Evolutionary conservation across 2,113 vertebrate genomes (phyloP).

Genomic region (Sinosuthora webbiana): DNA sequence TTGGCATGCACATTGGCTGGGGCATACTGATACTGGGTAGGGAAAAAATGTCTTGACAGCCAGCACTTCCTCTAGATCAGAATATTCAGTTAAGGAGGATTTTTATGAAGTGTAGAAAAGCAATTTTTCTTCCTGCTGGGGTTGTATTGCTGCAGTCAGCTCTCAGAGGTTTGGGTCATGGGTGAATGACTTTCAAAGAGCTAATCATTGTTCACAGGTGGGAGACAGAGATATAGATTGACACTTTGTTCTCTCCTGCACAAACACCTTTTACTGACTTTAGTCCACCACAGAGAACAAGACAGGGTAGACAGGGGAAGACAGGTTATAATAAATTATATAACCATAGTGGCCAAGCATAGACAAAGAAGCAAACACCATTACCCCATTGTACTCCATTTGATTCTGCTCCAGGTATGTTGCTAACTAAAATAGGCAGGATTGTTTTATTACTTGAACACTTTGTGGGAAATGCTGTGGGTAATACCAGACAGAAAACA

Average conservation of each 20-base stretch:
- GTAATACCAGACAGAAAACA: not conserved
- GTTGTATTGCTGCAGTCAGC: slow-evolving; percentile 10
- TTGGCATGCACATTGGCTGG: not conserved
- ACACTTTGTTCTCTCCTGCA: not conserved
- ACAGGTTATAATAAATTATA: not conserved
- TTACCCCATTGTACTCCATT: not conserved
- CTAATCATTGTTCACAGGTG: not conserved
- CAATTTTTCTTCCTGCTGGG: slow-evolving; percentile 15
- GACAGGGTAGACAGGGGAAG: not conserved
- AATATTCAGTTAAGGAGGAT: not conserved
- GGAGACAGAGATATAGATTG: not conserved
- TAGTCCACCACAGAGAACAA: not conserved
- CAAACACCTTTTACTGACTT: slow-evolving; percentile 21
- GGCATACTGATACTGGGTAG: not conserved
- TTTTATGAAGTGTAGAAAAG: slow-evolving; percentile 39
- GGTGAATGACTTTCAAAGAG: slow-evolving; percentile 26
- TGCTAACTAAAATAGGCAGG: not conserved
- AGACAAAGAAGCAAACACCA: not conserved
- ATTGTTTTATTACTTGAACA: not conserved
- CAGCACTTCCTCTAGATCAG: not conserved
- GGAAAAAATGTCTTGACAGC: not conserved
- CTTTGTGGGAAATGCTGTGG: not conserved
- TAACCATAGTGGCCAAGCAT: not conserved
- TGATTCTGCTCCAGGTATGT: not conserved
- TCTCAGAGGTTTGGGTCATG: not conserved